phyloP scores from a whole-genome alignment of 53 echinoderm and acorn worm species.

The Echinarachnius parma region DNA sequence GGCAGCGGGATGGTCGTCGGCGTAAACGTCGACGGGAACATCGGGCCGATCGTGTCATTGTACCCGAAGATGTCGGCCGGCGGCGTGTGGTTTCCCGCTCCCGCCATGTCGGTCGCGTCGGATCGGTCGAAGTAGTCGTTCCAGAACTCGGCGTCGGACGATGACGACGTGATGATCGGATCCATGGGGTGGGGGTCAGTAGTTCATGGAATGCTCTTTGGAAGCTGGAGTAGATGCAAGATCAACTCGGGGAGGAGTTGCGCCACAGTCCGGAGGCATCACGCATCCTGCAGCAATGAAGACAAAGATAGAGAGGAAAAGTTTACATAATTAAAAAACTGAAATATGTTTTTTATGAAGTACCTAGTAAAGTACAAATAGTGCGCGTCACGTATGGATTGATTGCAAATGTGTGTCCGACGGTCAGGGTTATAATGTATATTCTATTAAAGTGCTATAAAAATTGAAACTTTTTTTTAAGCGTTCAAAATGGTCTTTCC shows the following conservation, averaged over 20 bases:
- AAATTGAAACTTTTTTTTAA: too few species aligned
- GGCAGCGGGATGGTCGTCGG: constrained; percentile 16
- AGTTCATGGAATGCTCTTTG: not conserved
- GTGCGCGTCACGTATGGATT: too few species aligned
- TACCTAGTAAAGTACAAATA: too few species aligned
- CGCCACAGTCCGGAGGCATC: not conserved
- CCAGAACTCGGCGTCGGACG: constrained; percentile 14
- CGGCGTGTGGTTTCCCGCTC: not conserved
- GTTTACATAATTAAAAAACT: not conserved
- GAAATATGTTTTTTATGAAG: too few species aligned
- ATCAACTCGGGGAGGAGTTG: not conserved
- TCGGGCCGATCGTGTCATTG: constrained; percentile 8
- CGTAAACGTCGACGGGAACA: constrained; percentile 18
- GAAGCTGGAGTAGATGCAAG: constrained; percentile 2
- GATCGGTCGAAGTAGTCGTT: constrained; percentile 32
- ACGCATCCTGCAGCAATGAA: constrained; percentile 13
- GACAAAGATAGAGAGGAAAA: not conserved
- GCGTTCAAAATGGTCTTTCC: too few species aligned
- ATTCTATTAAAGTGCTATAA: too few species aligned
- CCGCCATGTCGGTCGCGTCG: not conserved
- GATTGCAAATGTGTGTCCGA: too few species aligned
- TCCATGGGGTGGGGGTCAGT: constrained; percentile 5
- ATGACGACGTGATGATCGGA: constrained; percentile 1
- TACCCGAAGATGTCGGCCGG: too few species aligned
- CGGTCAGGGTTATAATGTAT: too few species aligned